Percentiles rank a stretch among this genome's conserved stretches.
Evolutionary conservation across 2,797 vertebrate genomes (phyloP).

Genomic region (Labeo calbasu): DNA sequence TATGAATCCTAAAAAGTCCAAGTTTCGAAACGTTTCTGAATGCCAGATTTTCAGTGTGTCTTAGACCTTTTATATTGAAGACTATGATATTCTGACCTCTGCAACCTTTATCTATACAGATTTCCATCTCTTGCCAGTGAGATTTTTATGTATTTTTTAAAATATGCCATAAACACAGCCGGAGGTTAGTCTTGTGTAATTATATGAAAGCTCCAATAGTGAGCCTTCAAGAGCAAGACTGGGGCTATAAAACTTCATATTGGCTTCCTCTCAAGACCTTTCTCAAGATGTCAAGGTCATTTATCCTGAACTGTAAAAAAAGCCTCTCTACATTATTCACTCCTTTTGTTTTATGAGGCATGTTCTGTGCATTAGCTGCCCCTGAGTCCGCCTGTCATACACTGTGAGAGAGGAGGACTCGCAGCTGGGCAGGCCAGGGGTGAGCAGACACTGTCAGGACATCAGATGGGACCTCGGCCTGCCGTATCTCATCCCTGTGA

Average conservation of each 20-base stretch:
- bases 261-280: conserved; percentile 19
- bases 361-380: conserved; percentile 7
- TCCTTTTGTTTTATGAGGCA: conserved; percentile 36
- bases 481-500: conserved; percentile 45
- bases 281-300: conserved; percentile 35
- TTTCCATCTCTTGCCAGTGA: neutral
- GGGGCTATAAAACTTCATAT: conserved; percentile 5
- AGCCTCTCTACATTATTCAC: neutral
- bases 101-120: neutral
- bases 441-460: conserved; percentile 47
- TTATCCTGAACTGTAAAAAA: conserved; percentile 30
- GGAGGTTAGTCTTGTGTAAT: conserved; percentile 14
- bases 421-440: conserved; percentile 44
- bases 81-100: neutral
- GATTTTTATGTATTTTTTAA: neutral
- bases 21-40: neutral
- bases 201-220: neutral
- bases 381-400: conserved; percentile 36
- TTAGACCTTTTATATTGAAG: neutral
- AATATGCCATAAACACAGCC: neutral
- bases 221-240: conserved; percentile 7
- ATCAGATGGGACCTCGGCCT: conserved; percentile 39
- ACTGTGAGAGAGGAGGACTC: conserved; percentile 4
- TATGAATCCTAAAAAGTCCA: neutral
- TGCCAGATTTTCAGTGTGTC: neutral